Conservation (phyloP, 2,113 vertebrate genomes). For the Apodemus speciosus region DNA sequence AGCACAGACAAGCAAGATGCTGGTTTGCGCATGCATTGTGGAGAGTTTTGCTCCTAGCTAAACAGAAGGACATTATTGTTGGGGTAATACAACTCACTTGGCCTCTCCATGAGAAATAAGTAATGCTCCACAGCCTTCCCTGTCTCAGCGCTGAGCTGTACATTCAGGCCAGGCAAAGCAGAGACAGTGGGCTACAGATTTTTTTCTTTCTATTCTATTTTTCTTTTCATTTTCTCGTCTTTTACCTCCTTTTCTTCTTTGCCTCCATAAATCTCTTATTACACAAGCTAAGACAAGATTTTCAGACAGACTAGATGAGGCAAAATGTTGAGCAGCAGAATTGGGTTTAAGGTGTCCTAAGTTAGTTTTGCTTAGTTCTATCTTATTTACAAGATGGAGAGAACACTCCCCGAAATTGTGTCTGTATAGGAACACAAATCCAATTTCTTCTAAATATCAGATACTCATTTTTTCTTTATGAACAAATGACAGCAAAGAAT, state of each 20-base stretch:
- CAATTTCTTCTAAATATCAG: background rate
- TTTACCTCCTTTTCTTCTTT: conserved; percentile 25
- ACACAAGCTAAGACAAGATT: conserved; percentile 59
- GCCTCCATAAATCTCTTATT: conserved; percentile 54
- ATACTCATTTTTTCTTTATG: background rate
- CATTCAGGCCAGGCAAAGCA: conserved; percentile 15
- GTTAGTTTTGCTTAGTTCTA: background rate
- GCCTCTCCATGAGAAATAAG: conserved; percentile 57
- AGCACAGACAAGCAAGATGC: conserved; percentile 21
- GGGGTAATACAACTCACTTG: conserved; percentile 47
- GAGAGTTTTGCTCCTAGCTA: conserved; percentile 64
- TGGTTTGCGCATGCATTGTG: conserved; percentile 49
- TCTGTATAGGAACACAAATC: conserved; percentile 9
- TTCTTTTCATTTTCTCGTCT: background rate
- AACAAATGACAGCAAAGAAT: background rate
- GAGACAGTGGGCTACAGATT: background rate
- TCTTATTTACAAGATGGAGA: conserved; percentile 36
- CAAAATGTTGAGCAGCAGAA: conserved; percentile 52
- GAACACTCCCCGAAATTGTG: background rate
- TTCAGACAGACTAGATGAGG: conserved; percentile 64
- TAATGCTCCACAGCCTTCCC: conserved; percentile 38
- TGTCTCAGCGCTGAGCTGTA: background rate
- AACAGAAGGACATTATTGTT: conserved; percentile 57
- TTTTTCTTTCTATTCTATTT: background rate
- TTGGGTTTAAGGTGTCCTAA: conserved; percentile 28